Evolutionary conservation across 2,797 vertebrate genomes (phyloP), one percentile per base, ranked within the genome.

Genomic region (Xiphophorus birchmanni): DNA sequence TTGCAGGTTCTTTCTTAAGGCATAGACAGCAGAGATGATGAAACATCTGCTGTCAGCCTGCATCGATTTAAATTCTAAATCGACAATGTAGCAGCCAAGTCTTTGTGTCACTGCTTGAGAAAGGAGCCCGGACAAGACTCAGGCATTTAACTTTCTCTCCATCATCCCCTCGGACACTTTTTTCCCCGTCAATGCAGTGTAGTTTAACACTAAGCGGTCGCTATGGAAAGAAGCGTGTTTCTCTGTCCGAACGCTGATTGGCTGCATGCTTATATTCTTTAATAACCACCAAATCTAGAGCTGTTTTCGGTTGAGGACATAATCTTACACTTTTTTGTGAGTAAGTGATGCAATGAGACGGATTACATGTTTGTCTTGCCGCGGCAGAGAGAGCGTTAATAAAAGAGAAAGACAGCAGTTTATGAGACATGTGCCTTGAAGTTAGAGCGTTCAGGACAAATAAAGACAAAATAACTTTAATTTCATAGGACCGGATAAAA

Each of bases 191-290:
- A 75, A 32, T 32, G n/a, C 69, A 45, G 67, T 44, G 67, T 13
- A 69, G 65, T 69, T 12, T 42, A 42, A 69, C 65, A 69, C 37
- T 42, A 21, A 69, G 40, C 67, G 13, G 67, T 44, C n/a, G 42
- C 69, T 72, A 84, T 87, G 86, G 84, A 88, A 77, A 90, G 80
- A 58, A 84, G 90, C 86, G 85, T 80, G 82, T 85, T 82, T 79
- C 84, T 81, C 54, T 85, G 77, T 83, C 84, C 86, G 58, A 63
- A 29, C 77, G 89, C 92, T 94, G 93, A 94, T 94, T 94, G 93
- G 93, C 90, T 91, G 89, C 13, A 15, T 67, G 73, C 0, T 82
- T 83, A 32, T 56, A 12, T 67, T 74, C 81, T 73, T 79, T 79
- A 78, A 79, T 89, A 84, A 85, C 78, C 74, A 81, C 40, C 4